These are phyloP conservation scores for Baccha elongata DNA, from an alignment of 2,888 invertebrate genomes.

Conservation along the genomic window DNA sequence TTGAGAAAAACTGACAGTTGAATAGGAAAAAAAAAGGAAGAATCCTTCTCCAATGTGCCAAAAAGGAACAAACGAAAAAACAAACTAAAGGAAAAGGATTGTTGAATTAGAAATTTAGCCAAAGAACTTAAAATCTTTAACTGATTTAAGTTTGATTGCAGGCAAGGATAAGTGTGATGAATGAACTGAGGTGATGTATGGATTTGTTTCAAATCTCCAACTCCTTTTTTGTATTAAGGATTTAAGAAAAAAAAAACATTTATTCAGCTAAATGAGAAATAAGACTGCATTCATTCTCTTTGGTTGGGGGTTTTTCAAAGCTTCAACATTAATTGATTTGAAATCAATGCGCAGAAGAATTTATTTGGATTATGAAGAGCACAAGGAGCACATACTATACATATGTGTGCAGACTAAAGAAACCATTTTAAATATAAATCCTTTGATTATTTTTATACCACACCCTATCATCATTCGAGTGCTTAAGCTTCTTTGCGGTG, in stretches of 20 bases:
- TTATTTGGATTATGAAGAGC: slow-evolving; percentile 54
- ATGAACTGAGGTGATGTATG: slow-evolving; percentile 26
- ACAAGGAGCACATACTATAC: not conserved
- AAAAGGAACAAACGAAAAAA: not conserved
- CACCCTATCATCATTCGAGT: slow-evolving; percentile 9
- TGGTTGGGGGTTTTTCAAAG: slow-evolving; percentile 20
- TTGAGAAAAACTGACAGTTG: slow-evolving; percentile 22
- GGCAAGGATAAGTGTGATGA: slow-evolving; percentile 37
- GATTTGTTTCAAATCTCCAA: slow-evolving; percentile 4
- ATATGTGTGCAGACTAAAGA: not conserved
- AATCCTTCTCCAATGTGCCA: slow-evolving; percentile 12
- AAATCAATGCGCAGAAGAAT: slow-evolving; percentile 58
- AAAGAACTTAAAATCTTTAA: slow-evolving; percentile 63
- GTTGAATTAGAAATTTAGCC: slow-evolving; percentile 62
- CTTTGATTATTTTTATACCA: slow-evolving; percentile 37
- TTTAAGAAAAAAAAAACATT: slow-evolving; percentile 26
- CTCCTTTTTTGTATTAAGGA: not conserved
- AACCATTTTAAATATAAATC: slow-evolving; percentile 15
- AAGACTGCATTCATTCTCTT: slow-evolving; percentile 17
- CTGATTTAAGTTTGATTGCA: slow-evolving; percentile 72
- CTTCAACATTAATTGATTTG: slow-evolving; percentile 64
- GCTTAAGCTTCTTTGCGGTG: slow-evolving; percentile 5
- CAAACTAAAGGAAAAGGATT: slow-evolving; percentile 30
- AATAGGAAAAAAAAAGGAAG: slow-evolving; percentile 6
- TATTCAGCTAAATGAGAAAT: not conserved